Percentiles rank a stretch among this genome's conserved stretches.
Evolutionary conservation across 1,140 invertebrate species (phyloP).

Genomic region (Idris sp.): DNA sequence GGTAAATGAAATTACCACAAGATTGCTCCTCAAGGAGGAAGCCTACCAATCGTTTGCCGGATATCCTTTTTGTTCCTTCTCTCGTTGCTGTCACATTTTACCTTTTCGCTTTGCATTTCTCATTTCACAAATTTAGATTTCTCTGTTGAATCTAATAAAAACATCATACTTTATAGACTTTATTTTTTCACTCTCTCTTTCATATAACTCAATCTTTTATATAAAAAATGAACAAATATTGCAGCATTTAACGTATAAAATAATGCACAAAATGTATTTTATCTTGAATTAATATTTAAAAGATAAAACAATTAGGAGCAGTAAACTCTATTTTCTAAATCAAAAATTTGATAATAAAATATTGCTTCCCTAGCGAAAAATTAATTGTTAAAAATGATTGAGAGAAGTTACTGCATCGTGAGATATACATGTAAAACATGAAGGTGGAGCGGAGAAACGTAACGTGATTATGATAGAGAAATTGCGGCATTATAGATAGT

Average conservation of each 20-base stretch:
- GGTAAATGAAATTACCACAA: constrained; percentile 77
- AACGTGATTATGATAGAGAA: constrained; percentile 76
- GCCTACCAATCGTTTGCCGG: constrained; percentile 77
- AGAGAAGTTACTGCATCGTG: constrained; percentile 58
- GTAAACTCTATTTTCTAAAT: too few species aligned
- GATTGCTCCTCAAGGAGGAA: constrained; percentile 77
- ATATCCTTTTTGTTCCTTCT: constrained; percentile 62
- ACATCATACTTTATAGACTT: too few species aligned
- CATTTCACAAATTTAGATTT: constrained; percentile 27
- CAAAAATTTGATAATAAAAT: too few species aligned
- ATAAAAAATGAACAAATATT: too few species aligned
- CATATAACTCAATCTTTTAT: too few species aligned
- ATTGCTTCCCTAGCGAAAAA: constrained; percentile 1
- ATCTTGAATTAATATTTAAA: too few species aligned
- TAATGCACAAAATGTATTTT: too few species aligned
- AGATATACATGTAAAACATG: constrained; percentile 62
- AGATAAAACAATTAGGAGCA: too few species aligned
- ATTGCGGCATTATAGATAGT: constrained; percentile 77
- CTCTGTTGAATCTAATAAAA: constrained; percentile 10
- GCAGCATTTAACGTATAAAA: too few species aligned
- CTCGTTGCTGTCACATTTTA: constrained; percentile 41
- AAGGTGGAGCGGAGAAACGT: constrained; percentile 64
- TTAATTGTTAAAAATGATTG: constrained; percentile 19
- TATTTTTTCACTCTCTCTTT: too few species aligned
- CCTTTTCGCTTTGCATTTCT: constrained; percentile 32